Base-by-base conservation (phyloP, 2,113 vertebrate genomes). In the Poecile atricapillus region DNA sequence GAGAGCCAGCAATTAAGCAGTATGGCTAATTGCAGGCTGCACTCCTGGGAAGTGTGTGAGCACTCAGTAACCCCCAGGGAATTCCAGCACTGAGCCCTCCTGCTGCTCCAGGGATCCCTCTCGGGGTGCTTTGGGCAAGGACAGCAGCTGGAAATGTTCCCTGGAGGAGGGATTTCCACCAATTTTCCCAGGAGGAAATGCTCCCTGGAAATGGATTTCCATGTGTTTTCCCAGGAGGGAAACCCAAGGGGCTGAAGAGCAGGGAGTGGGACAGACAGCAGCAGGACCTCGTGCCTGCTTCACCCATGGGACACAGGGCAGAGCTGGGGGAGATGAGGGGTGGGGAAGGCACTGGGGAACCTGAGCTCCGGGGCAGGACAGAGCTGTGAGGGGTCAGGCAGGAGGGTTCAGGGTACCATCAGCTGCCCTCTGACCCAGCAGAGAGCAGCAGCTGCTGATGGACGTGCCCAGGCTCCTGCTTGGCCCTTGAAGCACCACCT, bases 301-400 rank as follows among this genome's bases (percentile, higher is more conserved):
- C 65, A 5, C 28, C 46, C 46, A 47, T 47, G 46, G 46, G 47
- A 13, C 13, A 44, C 65, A 49, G 47, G 27, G 17, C 25, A 64
- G 31, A 53, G 46, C 19, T 15, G 27, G 24, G 68, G 39, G 44
- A 47, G 19, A 17, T 15, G 41, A 53, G 15, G 15, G 35, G 7
- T 0, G 1, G 27, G 41, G 27, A 3, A 43, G 16, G 19, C 0
- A 22, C 46, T 23, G 46, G 28, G 52, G 52, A 4, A 19, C 31
- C 28, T 17, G 28, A 52, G 50, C 50, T 28, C 16, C 19, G 30
- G 52, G 46, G 52, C 52, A 53, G 52, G 16, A 31, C 46, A 47
- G 46, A 20, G 10, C 46, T 47, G 46, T 21, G 46, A 21, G 46
- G 46, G 46, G 21, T 47, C 20, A 22, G 44, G 46, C 46, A 47